A percentile compares a stretch with the other conserved stretches of the same genome.
Conservation (phyloP, 2,888 invertebrate species). For the Callimorpha dominula region DNA sequence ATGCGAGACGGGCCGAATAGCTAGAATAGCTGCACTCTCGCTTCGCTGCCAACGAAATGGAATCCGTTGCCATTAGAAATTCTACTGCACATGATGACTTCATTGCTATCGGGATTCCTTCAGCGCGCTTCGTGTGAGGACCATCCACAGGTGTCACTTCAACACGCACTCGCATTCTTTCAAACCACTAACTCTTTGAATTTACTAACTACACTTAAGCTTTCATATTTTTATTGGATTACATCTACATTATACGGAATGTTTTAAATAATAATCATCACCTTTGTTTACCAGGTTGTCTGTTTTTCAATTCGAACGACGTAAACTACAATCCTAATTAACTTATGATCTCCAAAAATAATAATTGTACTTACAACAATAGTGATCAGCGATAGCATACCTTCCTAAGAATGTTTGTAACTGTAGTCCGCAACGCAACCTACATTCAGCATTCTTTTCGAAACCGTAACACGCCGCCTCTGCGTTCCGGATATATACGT, state of each 20-base stretch:
- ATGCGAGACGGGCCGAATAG: slow-evolving; percentile 74
- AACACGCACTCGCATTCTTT: slow-evolving; percentile 64
- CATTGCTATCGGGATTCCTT: slow-evolving; percentile 77
- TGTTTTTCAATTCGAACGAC: slow-evolving; percentile 24
- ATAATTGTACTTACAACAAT: slow-evolving; percentile 71
- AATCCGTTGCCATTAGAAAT: slow-evolving; percentile 84
- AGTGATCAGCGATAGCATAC: slow-evolving; percentile 75
- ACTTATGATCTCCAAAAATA: slow-evolving; percentile 61
- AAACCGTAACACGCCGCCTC: slow-evolving; percentile 86
- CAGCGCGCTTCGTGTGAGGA: slow-evolving; percentile 61
- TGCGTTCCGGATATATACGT: slow-evolving; percentile 81
- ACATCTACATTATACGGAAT: slow-evolving; percentile 11
- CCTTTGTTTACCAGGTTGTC: slow-evolving; percentile 30
- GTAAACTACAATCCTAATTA: slow-evolving; percentile 44
- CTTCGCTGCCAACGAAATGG: slow-evolving; percentile 83
- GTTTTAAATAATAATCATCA: slow-evolving; percentile 22
- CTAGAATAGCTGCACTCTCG: slow-evolving; percentile 78
- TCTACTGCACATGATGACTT: slow-evolving; percentile 80
- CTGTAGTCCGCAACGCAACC: slow-evolving; percentile 84
- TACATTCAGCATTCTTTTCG: slow-evolving; percentile 86
- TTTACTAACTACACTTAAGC: slow-evolving; percentile 42
- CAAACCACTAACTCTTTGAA: slow-evolving; percentile 52
- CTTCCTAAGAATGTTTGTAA: slow-evolving; percentile 76
- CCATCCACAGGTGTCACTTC: slow-evolving; percentile 56
- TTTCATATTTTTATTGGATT: slow-evolving; percentile 43